These are phyloP conservation scores for Aphidius colemani DNA, from an alignment of 2,888 invertebrate genomes.

Conservation along the genomic window DNA sequence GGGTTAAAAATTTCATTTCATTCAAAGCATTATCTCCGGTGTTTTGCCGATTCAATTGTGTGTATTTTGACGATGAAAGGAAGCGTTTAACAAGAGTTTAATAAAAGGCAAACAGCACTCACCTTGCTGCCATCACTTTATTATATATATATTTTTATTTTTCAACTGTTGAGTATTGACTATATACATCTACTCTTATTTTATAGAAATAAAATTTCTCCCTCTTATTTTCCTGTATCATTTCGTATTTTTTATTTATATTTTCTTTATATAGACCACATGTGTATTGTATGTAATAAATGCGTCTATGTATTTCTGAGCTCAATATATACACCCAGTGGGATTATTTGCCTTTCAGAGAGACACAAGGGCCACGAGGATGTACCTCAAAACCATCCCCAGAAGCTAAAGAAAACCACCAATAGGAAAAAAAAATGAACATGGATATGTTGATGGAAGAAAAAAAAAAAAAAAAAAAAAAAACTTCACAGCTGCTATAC, in stretches of 20 bases:
- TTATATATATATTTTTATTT: constrained; percentile 1
- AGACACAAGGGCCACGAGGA: constrained; percentile 11
- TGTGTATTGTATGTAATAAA: not conserved
- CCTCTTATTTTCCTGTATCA: constrained; percentile 11
- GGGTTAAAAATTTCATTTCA: no score
- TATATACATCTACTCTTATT: constrained; percentile 9
- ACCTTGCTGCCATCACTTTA: constrained; percentile 25
- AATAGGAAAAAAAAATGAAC: constrained; percentile 32
- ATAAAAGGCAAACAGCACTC: constrained; percentile 59
- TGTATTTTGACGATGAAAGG: constrained; percentile 50
- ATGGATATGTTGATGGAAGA: constrained; percentile 35
- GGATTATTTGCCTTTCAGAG: constrained; percentile 40
- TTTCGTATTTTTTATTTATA: constrained; percentile 19
- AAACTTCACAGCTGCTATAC: constrained; percentile 44
- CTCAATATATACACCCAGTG: constrained; percentile 14
- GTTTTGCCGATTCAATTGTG: constrained; percentile 60
- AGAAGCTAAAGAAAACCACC: constrained; percentile 22
- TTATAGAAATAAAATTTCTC: constrained; percentile 20
- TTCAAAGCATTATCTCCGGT: constrained; percentile 54
- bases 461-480: constrained; percentile 27
- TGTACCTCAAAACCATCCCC: not conserved
- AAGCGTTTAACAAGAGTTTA: constrained; percentile 60
- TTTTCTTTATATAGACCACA: not conserved
- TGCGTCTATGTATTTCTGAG: constrained; percentile 3
- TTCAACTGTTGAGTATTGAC: constrained; percentile 1